These are phyloP conservation scores for Branchinecta lindahli DNA, from an alignment of 1,140 invertebrate species.

Conservation along the genomic window DNA sequence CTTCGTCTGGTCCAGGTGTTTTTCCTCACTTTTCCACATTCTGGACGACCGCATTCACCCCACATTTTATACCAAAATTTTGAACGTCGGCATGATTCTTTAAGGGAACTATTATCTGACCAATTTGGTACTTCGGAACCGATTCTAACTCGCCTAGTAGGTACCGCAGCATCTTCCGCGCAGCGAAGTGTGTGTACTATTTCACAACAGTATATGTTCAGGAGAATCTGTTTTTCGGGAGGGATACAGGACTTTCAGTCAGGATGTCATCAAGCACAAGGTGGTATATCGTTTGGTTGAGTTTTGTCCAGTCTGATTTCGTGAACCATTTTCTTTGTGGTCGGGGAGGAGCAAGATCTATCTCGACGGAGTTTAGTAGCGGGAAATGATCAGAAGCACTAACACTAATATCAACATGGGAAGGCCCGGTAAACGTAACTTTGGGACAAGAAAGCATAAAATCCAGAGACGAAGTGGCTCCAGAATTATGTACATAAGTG, in stretches of 20 bases:
- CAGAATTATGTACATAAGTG: no score
- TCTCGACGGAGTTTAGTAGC: neutral
- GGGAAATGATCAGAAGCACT: neutral
- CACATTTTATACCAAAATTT: no score
- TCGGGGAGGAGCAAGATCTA: neutral
- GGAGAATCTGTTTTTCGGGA: neutral
- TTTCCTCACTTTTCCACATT: no score
- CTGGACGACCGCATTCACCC: no score
- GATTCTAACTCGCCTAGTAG: neutral
- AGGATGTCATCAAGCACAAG: neutral
- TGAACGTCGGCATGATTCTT: no score
- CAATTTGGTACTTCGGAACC: constrained; percentile 1
- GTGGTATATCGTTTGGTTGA: constrained; percentile 1
- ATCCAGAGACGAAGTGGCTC: no score
- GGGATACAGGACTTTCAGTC: no score
- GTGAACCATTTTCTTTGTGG: neutral
- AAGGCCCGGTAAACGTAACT: neutral
- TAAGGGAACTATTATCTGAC: neutral
- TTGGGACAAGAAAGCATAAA: no score
- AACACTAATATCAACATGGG: neutral
- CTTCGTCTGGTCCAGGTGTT: no score
- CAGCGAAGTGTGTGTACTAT: neutral
- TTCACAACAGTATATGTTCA: constrained; percentile 6
- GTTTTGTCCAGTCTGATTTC: neutral
- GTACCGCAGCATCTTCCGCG: neutral